These are phyloP conservation scores for Mustela nigripes DNA, from an alignment of 2,113 vertebrate genomes.

Conservation along the genomic window DNA sequence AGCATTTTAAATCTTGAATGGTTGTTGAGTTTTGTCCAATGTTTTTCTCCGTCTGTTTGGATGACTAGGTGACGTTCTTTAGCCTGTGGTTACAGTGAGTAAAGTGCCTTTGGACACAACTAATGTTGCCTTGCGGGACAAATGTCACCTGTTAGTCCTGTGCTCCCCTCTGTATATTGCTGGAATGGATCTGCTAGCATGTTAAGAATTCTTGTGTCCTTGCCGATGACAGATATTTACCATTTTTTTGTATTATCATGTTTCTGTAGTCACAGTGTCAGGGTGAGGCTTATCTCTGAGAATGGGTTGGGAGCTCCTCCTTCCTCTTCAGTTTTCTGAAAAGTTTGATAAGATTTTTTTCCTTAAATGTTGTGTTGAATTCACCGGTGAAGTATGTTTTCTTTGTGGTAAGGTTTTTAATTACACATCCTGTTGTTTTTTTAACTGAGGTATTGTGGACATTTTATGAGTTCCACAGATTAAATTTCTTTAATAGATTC, in stretches of 20 bases:
- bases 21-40: not conserved
- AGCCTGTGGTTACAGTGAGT: not conserved
- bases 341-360: not conserved
- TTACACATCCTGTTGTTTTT: not conserved
- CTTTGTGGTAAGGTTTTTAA: conserved; percentile 41
- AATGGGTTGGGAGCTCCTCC: not conserved
- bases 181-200: not conserved
- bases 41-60: not conserved
- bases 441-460: not conserved
- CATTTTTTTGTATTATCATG: not conserved
- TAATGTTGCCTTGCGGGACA: not conserved
- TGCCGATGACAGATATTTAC: not conserved
- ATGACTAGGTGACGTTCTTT: not conserved
- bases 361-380: not conserved
- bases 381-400: not conserved
- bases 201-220: not conserved
- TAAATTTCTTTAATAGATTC: not conserved
- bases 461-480: not conserved
- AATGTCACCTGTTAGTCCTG: not conserved
- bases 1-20: not conserved
- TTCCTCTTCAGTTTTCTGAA: conserved; percentile 40
- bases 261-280: not conserved
- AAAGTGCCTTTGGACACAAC: not conserved
- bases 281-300: not conserved
- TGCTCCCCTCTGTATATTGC: not conserved